Evolutionary conservation across 2,113 vertebrate genomes (phyloP).

Genomic region (Datnioides undecimradiatus): DNA sequence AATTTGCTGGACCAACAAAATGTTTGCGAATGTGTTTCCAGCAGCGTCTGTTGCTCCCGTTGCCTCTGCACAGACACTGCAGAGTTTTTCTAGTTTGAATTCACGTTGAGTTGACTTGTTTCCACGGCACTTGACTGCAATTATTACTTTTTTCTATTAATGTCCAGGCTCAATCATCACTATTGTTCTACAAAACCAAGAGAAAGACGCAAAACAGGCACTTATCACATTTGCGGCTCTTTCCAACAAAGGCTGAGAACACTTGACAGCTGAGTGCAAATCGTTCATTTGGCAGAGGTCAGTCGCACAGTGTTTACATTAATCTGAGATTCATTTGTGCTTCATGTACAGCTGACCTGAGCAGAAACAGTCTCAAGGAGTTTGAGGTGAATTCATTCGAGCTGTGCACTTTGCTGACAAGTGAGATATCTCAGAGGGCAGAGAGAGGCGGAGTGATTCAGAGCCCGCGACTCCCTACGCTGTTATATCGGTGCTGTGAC

Average conservation of each 20-base stretch:
- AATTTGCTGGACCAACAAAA: too few species aligned
- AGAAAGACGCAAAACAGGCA: not conserved
- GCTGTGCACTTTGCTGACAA: conserved; percentile 64
- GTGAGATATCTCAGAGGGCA: conserved; percentile 44
- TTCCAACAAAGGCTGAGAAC: conserved; percentile 1
- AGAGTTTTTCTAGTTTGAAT: not conserved
- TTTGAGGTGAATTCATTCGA: conserved; percentile 56
- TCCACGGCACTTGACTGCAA: not conserved
- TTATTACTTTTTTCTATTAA: conserved; percentile 5
- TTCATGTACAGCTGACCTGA: conserved; percentile 65
- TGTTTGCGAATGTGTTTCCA: too few species aligned
- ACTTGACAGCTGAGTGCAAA: conserved; percentile 26
- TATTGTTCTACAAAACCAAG: conserved; percentile 5
- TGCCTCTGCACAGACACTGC: not conserved
- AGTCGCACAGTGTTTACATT: conserved; percentile 19
- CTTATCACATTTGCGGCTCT: conserved; percentile 29
- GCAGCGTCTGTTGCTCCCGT: not conserved
- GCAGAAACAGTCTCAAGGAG: conserved; percentile 56
- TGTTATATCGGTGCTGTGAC: not conserved
- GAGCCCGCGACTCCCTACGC: not conserved
- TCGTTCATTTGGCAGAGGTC: conserved; percentile 51
- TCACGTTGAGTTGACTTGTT: not conserved
- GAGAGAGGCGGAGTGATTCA: conserved; percentile 13
- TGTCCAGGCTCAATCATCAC: not conserved
- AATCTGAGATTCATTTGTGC: conserved; percentile 52